These are phyloP conservation scores for Nasua narica DNA, from an alignment of 2,797 vertebrate genomes.

Conservation along the genomic window DNA sequence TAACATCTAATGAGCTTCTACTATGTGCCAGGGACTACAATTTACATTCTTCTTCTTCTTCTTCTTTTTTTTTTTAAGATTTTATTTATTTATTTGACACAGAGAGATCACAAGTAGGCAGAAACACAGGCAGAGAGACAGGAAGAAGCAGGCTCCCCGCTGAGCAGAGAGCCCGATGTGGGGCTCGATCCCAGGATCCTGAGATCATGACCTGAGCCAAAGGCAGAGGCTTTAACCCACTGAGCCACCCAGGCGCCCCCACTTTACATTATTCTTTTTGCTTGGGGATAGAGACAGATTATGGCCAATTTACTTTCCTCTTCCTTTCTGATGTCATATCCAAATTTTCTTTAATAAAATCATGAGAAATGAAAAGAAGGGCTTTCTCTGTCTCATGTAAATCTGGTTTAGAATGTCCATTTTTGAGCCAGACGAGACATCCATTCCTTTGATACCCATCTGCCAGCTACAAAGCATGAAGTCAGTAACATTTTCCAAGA, in stretches of 20 bases:
- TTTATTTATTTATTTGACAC: no score
- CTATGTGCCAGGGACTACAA: not conserved
- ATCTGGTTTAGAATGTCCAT: not conserved
- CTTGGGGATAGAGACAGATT: not conserved
- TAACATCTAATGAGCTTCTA: conserved; percentile 26
- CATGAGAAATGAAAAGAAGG: not conserved
- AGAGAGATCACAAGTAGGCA: no score
- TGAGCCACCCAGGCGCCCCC: no score
- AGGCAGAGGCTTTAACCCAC: no score
- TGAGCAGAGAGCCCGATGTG: no score
- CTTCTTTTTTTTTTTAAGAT: no score
- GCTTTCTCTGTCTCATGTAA: not conserved
- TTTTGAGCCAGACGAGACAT: conserved; percentile 11
- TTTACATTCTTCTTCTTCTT: not conserved
- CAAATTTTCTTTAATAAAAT: conserved; percentile 40
- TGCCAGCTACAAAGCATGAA: conserved; percentile 7
- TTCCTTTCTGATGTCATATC: not conserved
- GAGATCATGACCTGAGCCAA: no score
- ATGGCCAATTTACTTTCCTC: conserved; percentile 8
- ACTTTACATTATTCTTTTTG: not conserved
- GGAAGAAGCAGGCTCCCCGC: no score
- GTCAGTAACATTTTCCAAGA: not conserved
- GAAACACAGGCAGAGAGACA: no score
- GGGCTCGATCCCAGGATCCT: no score
- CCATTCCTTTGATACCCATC: not conserved